phyloP scores from a whole-genome alignment of 2,113 vertebrate genomes.

The Prionailurus bengalensis region DNA sequence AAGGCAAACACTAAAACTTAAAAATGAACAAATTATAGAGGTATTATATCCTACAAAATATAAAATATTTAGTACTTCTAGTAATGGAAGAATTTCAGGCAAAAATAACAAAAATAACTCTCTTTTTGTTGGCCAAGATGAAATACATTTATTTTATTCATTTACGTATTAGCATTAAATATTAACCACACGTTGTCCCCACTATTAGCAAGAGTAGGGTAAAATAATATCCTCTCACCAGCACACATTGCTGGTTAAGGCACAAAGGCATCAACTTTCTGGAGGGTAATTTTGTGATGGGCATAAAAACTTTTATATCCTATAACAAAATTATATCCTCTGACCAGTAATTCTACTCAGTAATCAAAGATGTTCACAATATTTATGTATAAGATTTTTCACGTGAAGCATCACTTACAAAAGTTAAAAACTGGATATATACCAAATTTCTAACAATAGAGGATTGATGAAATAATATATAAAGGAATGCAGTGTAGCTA shows the following conservation, averaged over 20 bases:
- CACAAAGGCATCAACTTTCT: not conserved
- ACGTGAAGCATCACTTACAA: not conserved
- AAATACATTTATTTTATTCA: not conserved
- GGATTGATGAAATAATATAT: conserved; percentile 36
- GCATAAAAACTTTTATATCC: not conserved
- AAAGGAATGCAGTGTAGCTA: conserved; percentile 51
- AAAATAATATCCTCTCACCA: not conserved
- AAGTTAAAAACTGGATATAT: not conserved
- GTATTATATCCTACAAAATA: not conserved
- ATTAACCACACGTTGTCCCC: not conserved
- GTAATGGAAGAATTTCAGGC: not conserved
- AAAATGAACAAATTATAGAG: not conserved
- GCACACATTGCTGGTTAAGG: not conserved
- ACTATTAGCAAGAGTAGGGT: not conserved
- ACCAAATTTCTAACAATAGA: conserved; percentile 45
- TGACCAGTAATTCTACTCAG: not conserved
- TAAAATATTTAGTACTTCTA: not conserved
- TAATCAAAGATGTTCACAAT: conserved; percentile 5
- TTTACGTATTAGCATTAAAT: not conserved
- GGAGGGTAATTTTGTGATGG: not conserved
- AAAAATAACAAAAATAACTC: conserved; percentile 35
- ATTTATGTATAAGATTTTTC: not conserved
- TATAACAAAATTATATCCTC: not conserved
- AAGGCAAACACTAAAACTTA: not conserved
- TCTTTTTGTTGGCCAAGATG: not conserved